Conservation (phyloP, 2,797 vertebrate genomes). For the Muscicapa striata region DNA sequence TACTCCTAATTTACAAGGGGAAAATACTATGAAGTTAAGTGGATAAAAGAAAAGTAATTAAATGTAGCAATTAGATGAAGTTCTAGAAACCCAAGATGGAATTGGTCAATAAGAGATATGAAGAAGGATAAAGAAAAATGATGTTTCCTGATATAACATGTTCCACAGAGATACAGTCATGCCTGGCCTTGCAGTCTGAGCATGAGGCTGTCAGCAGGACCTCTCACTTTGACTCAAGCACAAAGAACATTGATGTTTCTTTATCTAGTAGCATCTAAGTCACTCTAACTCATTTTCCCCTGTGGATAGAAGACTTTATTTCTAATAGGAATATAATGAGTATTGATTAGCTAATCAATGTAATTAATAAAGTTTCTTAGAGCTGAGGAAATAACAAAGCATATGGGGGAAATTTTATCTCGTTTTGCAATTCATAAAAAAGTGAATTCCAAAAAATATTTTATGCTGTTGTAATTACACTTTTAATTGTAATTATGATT, state of each 20-base stretch:
- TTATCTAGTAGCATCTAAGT: not conserved
- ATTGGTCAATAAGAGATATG: not conserved
- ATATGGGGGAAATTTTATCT: not conserved
- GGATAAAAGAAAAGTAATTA: conserved; percentile 34
- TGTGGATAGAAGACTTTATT: not conserved
- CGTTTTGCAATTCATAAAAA: not conserved
- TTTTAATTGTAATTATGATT: not conserved
- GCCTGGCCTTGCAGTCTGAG: not conserved
- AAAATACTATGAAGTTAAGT: conserved; percentile 35
- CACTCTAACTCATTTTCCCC: not conserved
- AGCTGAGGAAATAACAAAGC: not conserved
- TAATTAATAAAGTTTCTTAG: conserved; percentile 25
- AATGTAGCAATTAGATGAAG: conserved; percentile 6
- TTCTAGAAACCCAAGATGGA: conserved; percentile 4
- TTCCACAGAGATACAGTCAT: not conserved
- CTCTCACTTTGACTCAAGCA: not conserved
- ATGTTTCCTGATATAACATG: not conserved
- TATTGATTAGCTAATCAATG: not conserved
- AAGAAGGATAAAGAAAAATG: not conserved
- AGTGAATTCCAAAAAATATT: not conserved
- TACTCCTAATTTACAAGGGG: not conserved
- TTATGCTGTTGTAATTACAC: not conserved
- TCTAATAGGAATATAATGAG: not conserved
- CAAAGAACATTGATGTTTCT: not conserved
- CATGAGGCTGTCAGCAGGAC: not conserved